Conservation (phyloP, 2,113 vertebrate species). For the Erpornis zantholeuca region DNA sequence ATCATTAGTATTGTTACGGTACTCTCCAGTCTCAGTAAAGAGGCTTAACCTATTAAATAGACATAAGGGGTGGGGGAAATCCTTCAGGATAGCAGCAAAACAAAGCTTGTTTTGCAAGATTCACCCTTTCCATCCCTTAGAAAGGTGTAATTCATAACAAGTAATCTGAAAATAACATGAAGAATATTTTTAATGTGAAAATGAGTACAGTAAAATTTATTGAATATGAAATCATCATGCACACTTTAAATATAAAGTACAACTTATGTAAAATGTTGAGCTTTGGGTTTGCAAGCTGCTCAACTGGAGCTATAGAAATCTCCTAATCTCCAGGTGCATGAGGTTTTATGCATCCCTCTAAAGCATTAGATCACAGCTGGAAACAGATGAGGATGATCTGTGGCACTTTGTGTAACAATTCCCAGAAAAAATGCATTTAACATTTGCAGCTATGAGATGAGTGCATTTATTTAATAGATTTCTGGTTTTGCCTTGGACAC, state of each 20-base stretch:
- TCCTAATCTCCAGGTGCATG: background rate
- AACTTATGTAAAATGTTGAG: background rate
- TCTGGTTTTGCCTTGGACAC: background rate
- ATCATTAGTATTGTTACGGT: background rate
- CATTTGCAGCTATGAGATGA: background rate
- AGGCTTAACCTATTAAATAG: background rate
- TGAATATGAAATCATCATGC: background rate
- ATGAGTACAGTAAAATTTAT: background rate
- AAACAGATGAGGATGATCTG: constrained; percentile 15
- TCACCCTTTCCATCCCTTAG: background rate
- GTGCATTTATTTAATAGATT: background rate
- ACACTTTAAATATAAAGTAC: background rate
- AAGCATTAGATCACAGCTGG: constrained; percentile 22
- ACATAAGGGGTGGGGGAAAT: accelerated
- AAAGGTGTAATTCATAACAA: background rate
- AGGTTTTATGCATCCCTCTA: background rate
- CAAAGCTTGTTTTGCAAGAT: background rate
- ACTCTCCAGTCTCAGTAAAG: background rate
- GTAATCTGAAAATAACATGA: background rate
- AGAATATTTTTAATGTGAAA: background rate
- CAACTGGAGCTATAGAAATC: background rate
- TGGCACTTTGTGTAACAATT: background rate
- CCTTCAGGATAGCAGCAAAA: background rate
- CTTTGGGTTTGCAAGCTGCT: background rate
- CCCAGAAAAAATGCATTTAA: background rate